Percentiles rank a stretch among this genome's conserved stretches.
phyloP scores from a whole-genome alignment of 1,140 invertebrate species.

The Rhynchophorus ferrugineus region DNA sequence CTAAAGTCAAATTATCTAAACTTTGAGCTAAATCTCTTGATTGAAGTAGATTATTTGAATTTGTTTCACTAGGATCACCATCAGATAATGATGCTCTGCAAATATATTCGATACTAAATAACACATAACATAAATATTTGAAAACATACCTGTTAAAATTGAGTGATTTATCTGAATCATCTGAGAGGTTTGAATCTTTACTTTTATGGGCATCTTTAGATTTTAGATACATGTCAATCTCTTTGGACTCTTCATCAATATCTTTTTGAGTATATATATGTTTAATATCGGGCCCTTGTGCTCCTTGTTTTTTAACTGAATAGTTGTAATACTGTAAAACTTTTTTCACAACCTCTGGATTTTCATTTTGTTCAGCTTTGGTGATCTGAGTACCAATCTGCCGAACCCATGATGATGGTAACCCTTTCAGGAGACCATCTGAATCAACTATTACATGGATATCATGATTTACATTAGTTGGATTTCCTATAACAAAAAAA shows the following conservation, averaged over 20 bases:
- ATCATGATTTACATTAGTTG: slow-evolving; percentile 69
- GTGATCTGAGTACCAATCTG: slow-evolving; percentile 77
- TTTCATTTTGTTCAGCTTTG: slow-evolving; percentile 79
- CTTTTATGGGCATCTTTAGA: slow-evolving; percentile 59
- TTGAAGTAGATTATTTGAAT: slow-evolving; percentile 24
- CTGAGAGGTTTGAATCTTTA: slow-evolving; percentile 47
- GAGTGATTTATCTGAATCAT: slow-evolving; percentile 25
- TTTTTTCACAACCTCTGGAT: slow-evolving; percentile 83
- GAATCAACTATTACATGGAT: slow-evolving; percentile 75
- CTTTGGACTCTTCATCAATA: slow-evolving; percentile 68
- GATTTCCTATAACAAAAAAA: slow-evolving; percentile 47
- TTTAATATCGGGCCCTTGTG: slow-evolving; percentile 54
- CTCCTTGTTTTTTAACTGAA: slow-evolving; percentile 65
- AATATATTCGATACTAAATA: not conserved
- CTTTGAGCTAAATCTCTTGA: slow-evolving; percentile 32
- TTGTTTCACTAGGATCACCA: slow-evolving; percentile 23
- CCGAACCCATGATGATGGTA: slow-evolving; percentile 69
- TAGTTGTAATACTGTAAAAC: slow-evolving; percentile 90
- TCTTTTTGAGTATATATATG: slow-evolving; percentile 68
- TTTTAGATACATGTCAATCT: slow-evolving; percentile 66
- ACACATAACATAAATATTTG: too few species aligned
- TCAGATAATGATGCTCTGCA: slow-evolving; percentile 8
- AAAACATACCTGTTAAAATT: too few species aligned
- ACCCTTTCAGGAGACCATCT: slow-evolving; percentile 69
- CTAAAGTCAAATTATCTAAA: slow-evolving; percentile 29